Base-by-base conservation (phyloP, 2,888 invertebrate species). In the Macropis europaea region DNA sequence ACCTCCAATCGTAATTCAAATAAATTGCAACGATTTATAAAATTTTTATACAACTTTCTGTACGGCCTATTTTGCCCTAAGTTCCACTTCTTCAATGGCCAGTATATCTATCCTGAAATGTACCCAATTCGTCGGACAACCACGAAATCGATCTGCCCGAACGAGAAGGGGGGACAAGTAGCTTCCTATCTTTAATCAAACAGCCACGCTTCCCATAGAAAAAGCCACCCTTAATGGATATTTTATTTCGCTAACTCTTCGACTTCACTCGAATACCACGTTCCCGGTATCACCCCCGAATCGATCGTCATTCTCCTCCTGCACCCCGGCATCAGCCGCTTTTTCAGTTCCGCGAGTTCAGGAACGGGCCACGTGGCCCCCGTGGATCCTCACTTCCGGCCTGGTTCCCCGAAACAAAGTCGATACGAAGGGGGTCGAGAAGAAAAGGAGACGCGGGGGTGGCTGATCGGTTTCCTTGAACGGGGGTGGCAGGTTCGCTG, bases 301-400 rank as follows among this genome's bases (percentile, higher is more conserved):
- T 75, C 52, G 62, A 66, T 76, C 62, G 22, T 30, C 15, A 47
- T 32, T 32, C 11, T 60, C 56, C 59, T 22, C 48, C n/a, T n/a
- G n/a, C n/a, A n/a, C n/a, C 28, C 43, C 32, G 13, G 53, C 64
- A 36, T 50, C 77, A 34, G 47, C 24, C 48, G 32, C 59, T 79
- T 62, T 64, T 66, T 64, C 73, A 52, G 57, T 71, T 76, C 70
- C 66, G 57, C 76, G 73, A 32, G 26, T 67, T 60, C 43, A 30
- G 60, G 48, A 34, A 34, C 11, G 40, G 47, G 47, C 19, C 81
- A 79, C 80, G 79, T 79, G 81, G 57, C 82, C 60, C 32, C 42
- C 40, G 50, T 47, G 77, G 77, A 82, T 82, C 77, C 53, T n/a
- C 48, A 77, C 82, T 84, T 84, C 82, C 83, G 74, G 71, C 22